A percentile compares a stretch with the other conserved stretches of the same genome.
Evolutionary conservation across 2,797 vertebrate species (phyloP).

Genomic region (Ispidina lecontei): DNA sequence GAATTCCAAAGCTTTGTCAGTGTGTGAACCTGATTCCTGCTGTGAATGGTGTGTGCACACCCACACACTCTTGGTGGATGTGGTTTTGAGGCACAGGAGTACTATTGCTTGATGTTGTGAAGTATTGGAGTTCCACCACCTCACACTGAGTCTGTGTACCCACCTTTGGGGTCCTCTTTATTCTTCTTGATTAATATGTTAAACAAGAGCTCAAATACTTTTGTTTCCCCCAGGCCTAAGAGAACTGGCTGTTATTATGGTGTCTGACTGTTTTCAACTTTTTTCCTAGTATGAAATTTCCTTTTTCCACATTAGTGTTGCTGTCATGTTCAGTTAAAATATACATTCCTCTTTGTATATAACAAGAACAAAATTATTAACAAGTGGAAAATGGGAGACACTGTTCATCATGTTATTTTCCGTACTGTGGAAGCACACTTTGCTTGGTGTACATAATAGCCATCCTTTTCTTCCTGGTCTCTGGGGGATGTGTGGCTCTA

Average conservation of each 20-base stretch:
- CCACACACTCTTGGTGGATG: fast-evolving
- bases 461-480: background rate
- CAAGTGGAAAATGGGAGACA: background rate
- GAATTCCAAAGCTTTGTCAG: background rate
- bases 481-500: background rate
- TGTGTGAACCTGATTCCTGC: background rate
- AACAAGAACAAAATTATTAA: background rate
- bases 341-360: background rate
- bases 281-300: background rate
- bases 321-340: background rate
- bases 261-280: background rate
- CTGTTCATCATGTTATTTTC: background rate
- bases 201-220: background rate
- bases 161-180: background rate
- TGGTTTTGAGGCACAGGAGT: background rate
- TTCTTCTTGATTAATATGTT: background rate
- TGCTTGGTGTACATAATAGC: background rate
- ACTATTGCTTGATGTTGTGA: background rate
- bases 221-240: background rate
- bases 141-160: background rate
- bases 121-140: background rate
- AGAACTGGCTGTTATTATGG: background rate
- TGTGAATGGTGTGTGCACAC: background rate
- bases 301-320: background rate
- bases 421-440: background rate